These are phyloP conservation scores for Dysmachus trigonus DNA, from an alignment of 2,888 invertebrate genomes.

Conservation along the genomic window DNA sequence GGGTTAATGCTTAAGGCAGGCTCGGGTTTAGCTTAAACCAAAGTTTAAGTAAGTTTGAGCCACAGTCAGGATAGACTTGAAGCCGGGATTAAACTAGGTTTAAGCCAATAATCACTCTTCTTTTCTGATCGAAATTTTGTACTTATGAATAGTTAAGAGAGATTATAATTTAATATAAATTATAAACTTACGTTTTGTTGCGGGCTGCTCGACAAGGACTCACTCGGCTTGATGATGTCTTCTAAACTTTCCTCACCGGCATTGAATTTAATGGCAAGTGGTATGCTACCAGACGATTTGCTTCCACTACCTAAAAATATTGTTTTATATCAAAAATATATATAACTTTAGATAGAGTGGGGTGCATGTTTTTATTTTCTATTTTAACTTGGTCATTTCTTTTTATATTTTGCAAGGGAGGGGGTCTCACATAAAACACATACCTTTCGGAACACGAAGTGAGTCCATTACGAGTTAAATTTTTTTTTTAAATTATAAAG, in stretches of 20 bases:
- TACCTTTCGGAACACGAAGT: conserved; percentile 21
- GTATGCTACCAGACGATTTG: conserved; percentile 54
- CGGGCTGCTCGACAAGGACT: conserved; percentile 45
- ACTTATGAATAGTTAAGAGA: too few relatives aligned
- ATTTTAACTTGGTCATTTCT: too few relatives aligned
- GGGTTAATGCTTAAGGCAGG: too few relatives aligned
- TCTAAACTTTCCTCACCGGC: conserved; percentile 63
- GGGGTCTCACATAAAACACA: too few relatives aligned
- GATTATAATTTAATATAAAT: neutral
- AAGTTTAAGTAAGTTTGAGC: too few relatives aligned
- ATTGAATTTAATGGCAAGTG: conserved; percentile 63
- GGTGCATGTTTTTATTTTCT: too few relatives aligned
- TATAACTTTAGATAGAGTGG: too few relatives aligned
- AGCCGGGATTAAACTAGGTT: too few relatives aligned
- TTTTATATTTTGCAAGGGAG: neutral
- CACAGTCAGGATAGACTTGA: too few relatives aligned
- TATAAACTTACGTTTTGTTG: conserved; percentile 38
- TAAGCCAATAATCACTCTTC: too few relatives aligned
- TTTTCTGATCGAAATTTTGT: too few relatives aligned
- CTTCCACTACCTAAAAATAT: conserved; percentile 12
- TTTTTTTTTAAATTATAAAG: neutral
- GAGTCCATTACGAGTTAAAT: neutral
- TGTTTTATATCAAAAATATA: neutral
- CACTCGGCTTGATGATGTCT: conserved; percentile 52
- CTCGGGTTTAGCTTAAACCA: too few relatives aligned